Conservation (phyloP, 1,140 invertebrate species). For the Varroa destructor region DNA sequence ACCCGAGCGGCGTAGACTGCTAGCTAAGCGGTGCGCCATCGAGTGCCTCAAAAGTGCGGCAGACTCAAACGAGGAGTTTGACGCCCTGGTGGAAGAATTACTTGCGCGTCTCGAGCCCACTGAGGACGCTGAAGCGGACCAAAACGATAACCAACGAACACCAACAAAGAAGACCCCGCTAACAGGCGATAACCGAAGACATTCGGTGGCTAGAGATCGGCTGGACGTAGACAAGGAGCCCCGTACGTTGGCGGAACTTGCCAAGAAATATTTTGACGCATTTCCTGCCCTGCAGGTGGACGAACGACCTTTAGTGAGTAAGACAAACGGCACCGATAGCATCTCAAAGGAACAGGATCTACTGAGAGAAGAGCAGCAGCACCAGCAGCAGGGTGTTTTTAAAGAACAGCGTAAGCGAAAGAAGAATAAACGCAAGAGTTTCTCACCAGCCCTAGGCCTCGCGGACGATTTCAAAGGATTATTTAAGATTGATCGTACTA, state of each 20-base stretch:
- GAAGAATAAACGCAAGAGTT: too few relatives aligned
- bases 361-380: too few relatives aligned
- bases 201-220: not conserved
- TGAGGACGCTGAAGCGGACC: not conserved
- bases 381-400: too few relatives aligned
- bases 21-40: conserved; percentile 14
- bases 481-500: too few relatives aligned
- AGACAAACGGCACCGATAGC: too few relatives aligned
- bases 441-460: too few relatives aligned
- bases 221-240: not conserved
- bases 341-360: too few relatives aligned
- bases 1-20: conserved; percentile 13
- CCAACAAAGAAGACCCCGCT: not conserved
- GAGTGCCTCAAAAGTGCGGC: conserved; percentile 23
- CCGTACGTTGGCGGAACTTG: conserved; percentile 12
- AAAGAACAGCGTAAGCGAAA: too few relatives aligned
- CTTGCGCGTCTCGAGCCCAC: conserved; percentile 21
- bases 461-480: too few relatives aligned
- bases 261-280: conserved; percentile 25
- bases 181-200: not conserved
- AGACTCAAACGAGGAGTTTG: not conserved
- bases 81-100: conserved; percentile 14
- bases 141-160: not conserved
- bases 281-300: conserved; percentile 11
- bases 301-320: not conserved